Percentiles rank a stretch among this genome's conserved stretches.
Evolutionary conservation across 2,888 invertebrate genomes (phyloP).

Genomic region (Drosophila subsilvestris): DNA sequence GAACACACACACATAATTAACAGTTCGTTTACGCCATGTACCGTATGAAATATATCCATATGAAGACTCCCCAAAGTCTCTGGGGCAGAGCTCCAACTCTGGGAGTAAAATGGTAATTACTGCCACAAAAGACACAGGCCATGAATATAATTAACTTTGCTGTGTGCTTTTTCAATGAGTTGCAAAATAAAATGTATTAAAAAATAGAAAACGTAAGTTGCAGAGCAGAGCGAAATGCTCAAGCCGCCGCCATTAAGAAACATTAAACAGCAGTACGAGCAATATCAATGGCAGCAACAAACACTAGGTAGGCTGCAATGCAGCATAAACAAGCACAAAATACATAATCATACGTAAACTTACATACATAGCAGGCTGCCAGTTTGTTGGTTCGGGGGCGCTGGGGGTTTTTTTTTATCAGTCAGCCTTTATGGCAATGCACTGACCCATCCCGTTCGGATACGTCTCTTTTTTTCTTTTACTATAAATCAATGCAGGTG

Average conservation of each 20-base stretch:
- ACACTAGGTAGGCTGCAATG: not conserved
- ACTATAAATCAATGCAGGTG: conserved; percentile 67
- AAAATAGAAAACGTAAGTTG: conserved; percentile 66
- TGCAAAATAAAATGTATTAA: conserved; percentile 51
- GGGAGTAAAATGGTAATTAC: conserved; percentile 43
- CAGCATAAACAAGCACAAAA: conserved; percentile 26
- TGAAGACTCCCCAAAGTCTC: conserved; percentile 8
- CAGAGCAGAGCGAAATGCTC: conserved; percentile 64
- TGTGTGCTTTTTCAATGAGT: conserved; percentile 60
- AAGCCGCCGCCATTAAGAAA: conserved; percentile 35
- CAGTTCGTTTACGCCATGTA: conserved; percentile 71
- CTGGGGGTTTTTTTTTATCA: conserved; percentile 61
- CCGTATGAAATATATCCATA: conserved; percentile 51
- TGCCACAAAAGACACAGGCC: conserved; percentile 57
- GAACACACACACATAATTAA: conserved; percentile 66
- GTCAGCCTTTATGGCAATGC: conserved; percentile 35
- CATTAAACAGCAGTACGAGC: conserved; percentile 30
- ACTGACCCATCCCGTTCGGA: conserved; percentile 36
- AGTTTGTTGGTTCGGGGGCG: conserved; percentile 31
- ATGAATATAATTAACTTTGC: conserved; percentile 62
- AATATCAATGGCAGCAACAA: conserved; percentile 44
- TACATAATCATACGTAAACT: conserved; percentile 72
- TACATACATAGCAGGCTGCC: conserved; percentile 67
- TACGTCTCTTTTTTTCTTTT: conserved; percentile 28
- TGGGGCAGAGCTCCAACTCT: conserved; percentile 2